These are phyloP conservation scores for Callionymus lyra DNA, from an alignment of 2,113 vertebrate species.

Conservation along the genomic window DNA sequence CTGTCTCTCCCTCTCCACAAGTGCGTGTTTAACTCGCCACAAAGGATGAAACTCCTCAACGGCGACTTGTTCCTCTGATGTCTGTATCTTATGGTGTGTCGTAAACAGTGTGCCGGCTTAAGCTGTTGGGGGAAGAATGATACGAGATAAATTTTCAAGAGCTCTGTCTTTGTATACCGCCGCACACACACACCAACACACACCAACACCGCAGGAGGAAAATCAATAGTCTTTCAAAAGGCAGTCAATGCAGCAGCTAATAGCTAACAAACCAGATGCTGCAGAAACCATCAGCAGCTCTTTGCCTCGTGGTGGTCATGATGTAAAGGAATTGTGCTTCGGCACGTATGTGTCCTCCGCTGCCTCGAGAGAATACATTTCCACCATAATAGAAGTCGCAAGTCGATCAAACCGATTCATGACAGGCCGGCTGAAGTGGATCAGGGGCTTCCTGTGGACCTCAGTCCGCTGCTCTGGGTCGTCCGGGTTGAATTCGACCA, in stretches of 20 bases:
- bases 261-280: conserved; percentile 43
- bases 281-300: conserved; percentile 26
- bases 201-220: conserved; percentile 20
- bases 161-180: conserved; percentile 16
- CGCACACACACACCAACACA: conserved; percentile 11
- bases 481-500: no score
- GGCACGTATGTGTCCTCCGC: conserved; percentile 19
- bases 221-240: conserved; percentile 57
- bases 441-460: no score
- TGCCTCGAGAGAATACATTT: conserved; percentile 6
- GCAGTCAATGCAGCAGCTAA: conserved; percentile 50
- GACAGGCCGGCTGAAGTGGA: no score
- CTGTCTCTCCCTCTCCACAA: neutral
- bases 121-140: conserved; percentile 39
- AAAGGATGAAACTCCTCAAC: conserved; percentile 5
- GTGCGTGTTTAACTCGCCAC: conserved; percentile 4
- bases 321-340: conserved; percentile 24
- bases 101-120: conserved; percentile 22
- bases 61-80: conserved; percentile 15
- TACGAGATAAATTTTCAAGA: conserved; percentile 41
- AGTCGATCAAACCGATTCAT: conserved; percentile 2
- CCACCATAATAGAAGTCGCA: conserved; percentile 9
- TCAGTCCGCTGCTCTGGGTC: no score
- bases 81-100: conserved; percentile 30
- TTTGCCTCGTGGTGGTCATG: conserved; percentile 1